Conservation (phyloP, 2,797 vertebrate genomes). For the Urosaurus nigricauda region DNA sequence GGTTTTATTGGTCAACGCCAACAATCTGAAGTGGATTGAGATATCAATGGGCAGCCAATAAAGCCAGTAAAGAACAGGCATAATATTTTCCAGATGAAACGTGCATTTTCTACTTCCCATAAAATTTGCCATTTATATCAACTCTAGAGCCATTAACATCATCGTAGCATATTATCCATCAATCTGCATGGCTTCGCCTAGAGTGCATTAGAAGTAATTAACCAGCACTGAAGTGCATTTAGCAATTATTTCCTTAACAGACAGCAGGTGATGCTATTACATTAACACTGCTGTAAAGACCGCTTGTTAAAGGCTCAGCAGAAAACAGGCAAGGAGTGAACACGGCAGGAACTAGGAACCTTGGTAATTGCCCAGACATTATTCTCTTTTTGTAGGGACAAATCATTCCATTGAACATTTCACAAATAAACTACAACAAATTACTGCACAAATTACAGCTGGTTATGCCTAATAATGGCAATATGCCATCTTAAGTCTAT, state of each 20-base stretch:
- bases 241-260: slow-evolving; percentile 28
- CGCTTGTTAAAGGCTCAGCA: slow-evolving; percentile 3
- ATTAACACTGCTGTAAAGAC: background rate
- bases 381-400: background rate
- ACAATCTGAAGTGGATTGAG: background rate
- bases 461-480: background rate
- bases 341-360: background rate
- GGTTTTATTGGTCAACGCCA: background rate
- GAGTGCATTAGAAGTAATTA: slow-evolving; percentile 24
- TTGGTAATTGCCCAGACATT: background rate
- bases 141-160: slow-evolving; percentile 18
- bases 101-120: background rate
- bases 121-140: slow-evolving; percentile 14
- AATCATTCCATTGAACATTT: background rate
- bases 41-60: background rate
- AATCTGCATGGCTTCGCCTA: slow-evolving; percentile 16
- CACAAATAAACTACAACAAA: slow-evolving; percentile 40
- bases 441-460: slow-evolving; percentile 16
- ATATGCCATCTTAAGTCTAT: slow-evolving; percentile 12
- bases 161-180: slow-evolving; percentile 2
- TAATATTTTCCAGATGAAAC: background rate
- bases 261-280: slow-evolving; percentile 14
- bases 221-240: slow-evolving; percentile 15
- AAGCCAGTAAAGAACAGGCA: background rate
- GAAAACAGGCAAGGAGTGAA: background rate